Conservation (phyloP, 1,140 invertebrate species). For the Sycophaga agraensis region DNA sequence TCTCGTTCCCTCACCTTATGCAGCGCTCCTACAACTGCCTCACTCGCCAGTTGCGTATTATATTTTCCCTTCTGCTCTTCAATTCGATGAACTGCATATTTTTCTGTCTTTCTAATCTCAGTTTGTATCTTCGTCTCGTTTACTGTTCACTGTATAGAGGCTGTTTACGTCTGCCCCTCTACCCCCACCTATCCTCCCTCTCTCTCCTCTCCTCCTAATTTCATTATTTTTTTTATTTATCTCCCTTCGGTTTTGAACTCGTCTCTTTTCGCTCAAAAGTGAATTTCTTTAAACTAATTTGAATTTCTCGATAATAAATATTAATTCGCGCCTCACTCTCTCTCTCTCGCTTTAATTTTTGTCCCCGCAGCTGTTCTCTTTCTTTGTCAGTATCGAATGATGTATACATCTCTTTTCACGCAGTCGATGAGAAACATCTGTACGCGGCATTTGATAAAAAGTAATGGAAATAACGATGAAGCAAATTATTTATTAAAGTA, state of each 20-base stretch:
- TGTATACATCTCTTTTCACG: not conserved
- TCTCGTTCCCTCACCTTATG: not conserved
- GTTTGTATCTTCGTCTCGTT: not conserved
- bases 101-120: not conserved
- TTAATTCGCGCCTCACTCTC: no score
- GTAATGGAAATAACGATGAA: not conserved
- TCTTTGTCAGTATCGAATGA: no score
- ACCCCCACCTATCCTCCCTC: constrained; percentile 5
- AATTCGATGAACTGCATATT: not conserved
- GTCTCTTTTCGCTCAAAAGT: no score
- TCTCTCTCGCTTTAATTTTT: not conserved
- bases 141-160: no score
- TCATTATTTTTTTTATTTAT: no score
- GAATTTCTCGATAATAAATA: no score
- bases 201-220: not conserved
- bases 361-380: no score
- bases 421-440: not conserved
- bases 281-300: no score
- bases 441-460: not conserved
- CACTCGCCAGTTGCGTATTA: not conserved
- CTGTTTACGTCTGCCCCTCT: no score
- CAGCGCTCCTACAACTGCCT: not conserved
- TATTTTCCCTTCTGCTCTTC: not conserved
- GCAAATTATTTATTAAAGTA: not conserved
- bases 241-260: no score